phyloP scores from a whole-genome alignment of 2,888 invertebrate species.

The Amorpha juglandis region DNA sequence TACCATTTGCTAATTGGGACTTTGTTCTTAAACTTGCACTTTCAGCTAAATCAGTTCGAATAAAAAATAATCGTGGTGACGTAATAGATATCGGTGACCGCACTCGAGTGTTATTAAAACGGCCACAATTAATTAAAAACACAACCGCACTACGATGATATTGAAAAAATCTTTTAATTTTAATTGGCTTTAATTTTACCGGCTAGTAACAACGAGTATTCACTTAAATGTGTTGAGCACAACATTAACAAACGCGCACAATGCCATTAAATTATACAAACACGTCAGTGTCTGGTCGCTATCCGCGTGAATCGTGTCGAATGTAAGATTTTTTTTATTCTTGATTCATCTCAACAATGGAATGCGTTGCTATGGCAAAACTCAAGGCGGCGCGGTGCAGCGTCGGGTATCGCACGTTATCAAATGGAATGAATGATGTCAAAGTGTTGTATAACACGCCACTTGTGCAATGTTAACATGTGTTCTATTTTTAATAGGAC shows the following conservation, averaged over 20 bases:
- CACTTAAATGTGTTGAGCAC: slow-evolving; percentile 32
- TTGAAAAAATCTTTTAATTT: slow-evolving; percentile 25
- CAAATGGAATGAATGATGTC: slow-evolving; percentile 40
- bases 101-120: background rate
- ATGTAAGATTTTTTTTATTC: slow-evolving; percentile 30
- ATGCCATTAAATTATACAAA: slow-evolving; percentile 43
- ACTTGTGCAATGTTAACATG: background rate
- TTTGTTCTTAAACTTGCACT: no score
- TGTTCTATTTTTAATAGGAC: slow-evolving; percentile 13
- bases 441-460: slow-evolving; percentile 36
- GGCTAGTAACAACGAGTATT: slow-evolving; percentile 27
- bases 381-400: slow-evolving; percentile 28
- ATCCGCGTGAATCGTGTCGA: slow-evolving; percentile 19
- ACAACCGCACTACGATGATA: slow-evolving; percentile 17
- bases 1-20: background rate
- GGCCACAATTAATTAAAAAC: slow-evolving; percentile 3
- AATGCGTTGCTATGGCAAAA: slow-evolving; percentile 36
- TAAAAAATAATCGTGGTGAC: slow-evolving; percentile 8
- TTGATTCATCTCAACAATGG: slow-evolving; percentile 27
- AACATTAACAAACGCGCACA: slow-evolving; percentile 39
- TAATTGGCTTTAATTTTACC: slow-evolving; percentile 38
- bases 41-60: background rate
- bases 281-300: slow-evolving; percentile 36
- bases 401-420: slow-evolving; percentile 33
- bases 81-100: background rate